phyloP scores from a whole-genome alignment of 2,888 invertebrate species.

The Pyrochroa serraticornis region DNA sequence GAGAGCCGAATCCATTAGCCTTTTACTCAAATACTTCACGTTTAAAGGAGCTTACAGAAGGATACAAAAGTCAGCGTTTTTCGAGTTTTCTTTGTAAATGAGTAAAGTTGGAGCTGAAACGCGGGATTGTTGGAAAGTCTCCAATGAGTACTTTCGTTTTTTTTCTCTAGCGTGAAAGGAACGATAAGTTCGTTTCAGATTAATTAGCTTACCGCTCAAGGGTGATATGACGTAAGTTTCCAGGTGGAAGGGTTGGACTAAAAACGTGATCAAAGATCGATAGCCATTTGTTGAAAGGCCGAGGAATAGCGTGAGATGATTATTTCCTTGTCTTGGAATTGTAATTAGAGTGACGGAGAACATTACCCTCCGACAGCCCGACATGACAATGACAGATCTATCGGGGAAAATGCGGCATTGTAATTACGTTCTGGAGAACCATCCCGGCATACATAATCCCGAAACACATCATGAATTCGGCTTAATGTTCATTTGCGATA shows the following conservation, averaged over 20 bases:
- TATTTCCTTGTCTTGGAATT: constrained; percentile 14
- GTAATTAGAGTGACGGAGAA: constrained; percentile 12
- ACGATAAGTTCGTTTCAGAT: constrained; percentile 8
- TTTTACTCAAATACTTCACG: constrained; percentile 3
- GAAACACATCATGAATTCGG: not conserved
- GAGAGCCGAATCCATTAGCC: constrained; percentile 3
- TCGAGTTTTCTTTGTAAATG: too few relatives aligned
- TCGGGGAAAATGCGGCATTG: constrained; percentile 15
- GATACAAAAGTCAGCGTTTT: not conserved
- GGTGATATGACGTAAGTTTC: constrained; percentile 1
- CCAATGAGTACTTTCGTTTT: constrained; percentile 1
- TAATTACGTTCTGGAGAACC: constrained; percentile 18
- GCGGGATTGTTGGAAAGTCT: not conserved
- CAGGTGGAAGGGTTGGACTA: constrained; percentile 1
- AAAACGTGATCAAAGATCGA: constrained; percentile 10
- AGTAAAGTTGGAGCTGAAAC: too few relatives aligned
- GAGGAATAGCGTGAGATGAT: constrained; percentile 3
- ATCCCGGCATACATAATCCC: constrained; percentile 10
- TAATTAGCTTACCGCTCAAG: not conserved
- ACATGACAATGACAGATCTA: constrained; percentile 24
- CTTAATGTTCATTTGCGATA: too few relatives aligned
- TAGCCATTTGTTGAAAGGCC: constrained; percentile 2
- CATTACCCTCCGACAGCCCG: constrained; percentile 10
- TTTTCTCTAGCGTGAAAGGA: not conserved
- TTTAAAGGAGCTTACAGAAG: not conserved